A percentile compares a stretch with the other conserved stretches of the same genome.
phyloP scores from a whole-genome alignment of 35 echinoderm and acorn worm species.

The Amphiura filiformis region DNA sequence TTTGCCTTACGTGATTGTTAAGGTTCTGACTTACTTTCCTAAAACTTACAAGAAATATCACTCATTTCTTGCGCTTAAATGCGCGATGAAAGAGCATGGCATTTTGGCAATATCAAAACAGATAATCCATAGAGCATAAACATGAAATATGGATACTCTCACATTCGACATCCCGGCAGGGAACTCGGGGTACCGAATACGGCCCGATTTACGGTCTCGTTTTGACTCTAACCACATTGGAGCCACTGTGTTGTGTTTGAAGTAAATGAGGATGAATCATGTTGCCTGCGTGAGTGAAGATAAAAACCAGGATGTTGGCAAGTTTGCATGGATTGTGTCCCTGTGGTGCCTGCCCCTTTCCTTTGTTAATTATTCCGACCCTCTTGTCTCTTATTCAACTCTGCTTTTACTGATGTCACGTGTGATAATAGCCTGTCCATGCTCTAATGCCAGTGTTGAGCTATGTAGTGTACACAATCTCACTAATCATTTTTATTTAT shows the following conservation, averaged over 20 bases:
- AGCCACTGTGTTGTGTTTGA: not conserved
- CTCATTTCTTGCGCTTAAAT: not conserved
- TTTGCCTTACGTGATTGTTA: not conserved
- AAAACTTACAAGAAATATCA: not conserved
- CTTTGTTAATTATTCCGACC: not conserved
- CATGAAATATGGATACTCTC: not conserved
- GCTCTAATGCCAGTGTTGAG: no score
- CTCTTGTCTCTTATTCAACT: not conserved
- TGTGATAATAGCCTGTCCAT: no score
- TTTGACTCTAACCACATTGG: not conserved
- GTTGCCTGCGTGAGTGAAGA: not conserved
- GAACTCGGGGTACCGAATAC: not conserved
- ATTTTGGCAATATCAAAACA: conserved; percentile 1
- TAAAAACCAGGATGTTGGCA: not conserved
- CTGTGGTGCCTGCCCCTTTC: not conserved
- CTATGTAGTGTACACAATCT: no score
- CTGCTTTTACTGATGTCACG: no score
- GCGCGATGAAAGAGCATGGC: not conserved
- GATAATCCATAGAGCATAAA: not conserved
- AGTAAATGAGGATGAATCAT: conserved; percentile 11
- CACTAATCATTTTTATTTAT: no score
- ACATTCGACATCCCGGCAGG: not conserved
- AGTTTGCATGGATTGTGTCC: not conserved
- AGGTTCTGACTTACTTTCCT: not conserved
- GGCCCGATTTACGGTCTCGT: not conserved